Conservation (phyloP, 1,140 invertebrate genomes). For the Bombus vancouverensis region DNA sequence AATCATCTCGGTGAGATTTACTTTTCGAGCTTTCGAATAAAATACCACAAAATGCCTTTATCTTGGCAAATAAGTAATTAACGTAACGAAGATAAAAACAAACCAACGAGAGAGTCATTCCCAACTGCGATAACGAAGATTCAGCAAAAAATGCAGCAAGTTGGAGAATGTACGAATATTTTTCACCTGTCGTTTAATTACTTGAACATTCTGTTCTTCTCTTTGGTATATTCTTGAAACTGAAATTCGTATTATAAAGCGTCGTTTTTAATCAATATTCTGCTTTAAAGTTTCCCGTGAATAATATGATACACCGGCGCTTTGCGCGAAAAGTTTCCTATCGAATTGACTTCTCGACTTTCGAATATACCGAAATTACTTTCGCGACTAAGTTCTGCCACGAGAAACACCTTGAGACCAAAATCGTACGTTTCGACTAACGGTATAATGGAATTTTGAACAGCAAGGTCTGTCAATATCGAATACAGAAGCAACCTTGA, state of each 20-base stretch:
- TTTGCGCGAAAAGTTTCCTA: background rate
- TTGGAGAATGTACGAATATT: too few relatives aligned
- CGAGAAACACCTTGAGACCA: background rate
- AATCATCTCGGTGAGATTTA: background rate
- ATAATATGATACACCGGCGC: background rate
- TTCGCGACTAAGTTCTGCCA: background rate
- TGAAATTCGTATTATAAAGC: background rate
- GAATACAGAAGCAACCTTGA: background rate
- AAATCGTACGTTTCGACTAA: background rate
- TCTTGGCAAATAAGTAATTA: background rate
- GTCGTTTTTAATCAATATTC: background rate
- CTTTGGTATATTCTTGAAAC: background rate
- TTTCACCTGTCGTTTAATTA: too few relatives aligned
- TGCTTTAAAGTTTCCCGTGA: background rate
- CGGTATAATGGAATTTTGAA: background rate
- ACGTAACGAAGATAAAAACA: background rate
- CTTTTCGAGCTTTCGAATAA: background rate
- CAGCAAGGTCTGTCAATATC: background rate
- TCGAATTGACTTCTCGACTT: background rate
- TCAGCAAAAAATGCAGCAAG: too few relatives aligned
- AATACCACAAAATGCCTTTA: background rate
- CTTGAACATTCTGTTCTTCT: too few relatives aligned
- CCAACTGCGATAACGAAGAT: too few relatives aligned
- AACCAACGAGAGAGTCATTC: background rate
- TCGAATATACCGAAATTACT: background rate